phyloP scores from a whole-genome alignment of 2,888 invertebrate species.

The Pecten maximus region DNA sequence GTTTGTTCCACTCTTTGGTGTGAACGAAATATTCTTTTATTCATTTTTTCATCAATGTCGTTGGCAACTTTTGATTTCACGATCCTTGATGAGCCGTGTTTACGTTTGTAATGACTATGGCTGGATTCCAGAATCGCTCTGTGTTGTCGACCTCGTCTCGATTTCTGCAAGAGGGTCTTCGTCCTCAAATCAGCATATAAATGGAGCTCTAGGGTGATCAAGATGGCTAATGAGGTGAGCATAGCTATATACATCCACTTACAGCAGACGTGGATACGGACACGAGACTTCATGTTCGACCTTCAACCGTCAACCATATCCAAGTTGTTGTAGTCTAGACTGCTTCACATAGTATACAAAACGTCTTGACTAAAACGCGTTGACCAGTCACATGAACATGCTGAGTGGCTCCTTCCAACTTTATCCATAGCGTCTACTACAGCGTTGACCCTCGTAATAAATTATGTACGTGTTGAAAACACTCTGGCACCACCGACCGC shows the following conservation, averaged over 20 bases:
- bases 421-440: too few species aligned
- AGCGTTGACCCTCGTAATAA: too few species aligned
- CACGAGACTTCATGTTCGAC: not conserved
- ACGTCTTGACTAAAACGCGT: too few species aligned
- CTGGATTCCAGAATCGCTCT: not conserved
- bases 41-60: not conserved
- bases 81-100: not conserved
- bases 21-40: not conserved
- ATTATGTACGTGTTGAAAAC: too few species aligned
- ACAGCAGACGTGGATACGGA: not conserved
- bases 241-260: not conserved
- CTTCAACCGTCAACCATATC: too few species aligned
- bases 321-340: too few species aligned
- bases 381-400: too few species aligned
- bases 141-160: not conserved
- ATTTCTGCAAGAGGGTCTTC: not conserved
- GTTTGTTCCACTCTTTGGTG: not conserved
- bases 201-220: not conserved
- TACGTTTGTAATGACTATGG: not conserved
- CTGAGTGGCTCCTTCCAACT: too few species aligned
- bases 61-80: not conserved
- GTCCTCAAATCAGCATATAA: not conserved
- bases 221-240: not conserved
- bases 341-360: too few species aligned
- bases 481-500: too few species aligned